Evolutionary conservation across 2,888 invertebrate genomes (phyloP), one percentile per base, ranked within the genome.

Genomic region (Smittia aterrima): DNA sequence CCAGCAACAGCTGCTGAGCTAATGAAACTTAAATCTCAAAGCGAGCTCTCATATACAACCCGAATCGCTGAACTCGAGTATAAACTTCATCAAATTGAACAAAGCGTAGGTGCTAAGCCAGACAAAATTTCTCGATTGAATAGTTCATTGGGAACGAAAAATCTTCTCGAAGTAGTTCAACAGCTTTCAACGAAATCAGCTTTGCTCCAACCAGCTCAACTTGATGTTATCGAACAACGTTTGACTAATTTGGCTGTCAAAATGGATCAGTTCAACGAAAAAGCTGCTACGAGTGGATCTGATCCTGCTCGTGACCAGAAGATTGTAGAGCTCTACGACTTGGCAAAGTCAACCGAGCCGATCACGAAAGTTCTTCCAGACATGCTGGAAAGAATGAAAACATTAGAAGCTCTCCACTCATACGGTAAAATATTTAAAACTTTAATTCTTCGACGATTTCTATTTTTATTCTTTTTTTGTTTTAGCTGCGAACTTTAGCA

Each of bases 401-500:
- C 95, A 1, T 84, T 98, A 1, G 93, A 95, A 82, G 88, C 90
- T 1, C 84, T 98, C 4, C 97, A 98, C 80, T 91, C 92, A 81
- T 94, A 95, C 88, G 96, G 96, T 95, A 83, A 81, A 71, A 76
- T 74, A 72, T 24, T 70, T 16, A 58, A 38, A 16, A 66, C 54
- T 41, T 53, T 38, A 62, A 74, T 13, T 73, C 27, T 75, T 71
- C 13, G 75, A 72, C 58, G 62, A 54, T 70, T 58, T 74, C 70
- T 47, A 74, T 38, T 22, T 67, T 75, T 41, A 67, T 66, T 68
- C 74, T 41, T 16, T 47, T 47, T 11, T 11, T n/a, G 11, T 84
- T 84, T n/a, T 83, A 95, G 96, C 95, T 75, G 89, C 92, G 77
- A 92, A 95, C 82, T 95, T 95, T 80, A 90, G 90, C 70, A 93